Evolutionary conservation across 2,888 invertebrate genomes (phyloP), one percentile per base, ranked within the genome.

Genomic region (Axea sp.): DNA sequence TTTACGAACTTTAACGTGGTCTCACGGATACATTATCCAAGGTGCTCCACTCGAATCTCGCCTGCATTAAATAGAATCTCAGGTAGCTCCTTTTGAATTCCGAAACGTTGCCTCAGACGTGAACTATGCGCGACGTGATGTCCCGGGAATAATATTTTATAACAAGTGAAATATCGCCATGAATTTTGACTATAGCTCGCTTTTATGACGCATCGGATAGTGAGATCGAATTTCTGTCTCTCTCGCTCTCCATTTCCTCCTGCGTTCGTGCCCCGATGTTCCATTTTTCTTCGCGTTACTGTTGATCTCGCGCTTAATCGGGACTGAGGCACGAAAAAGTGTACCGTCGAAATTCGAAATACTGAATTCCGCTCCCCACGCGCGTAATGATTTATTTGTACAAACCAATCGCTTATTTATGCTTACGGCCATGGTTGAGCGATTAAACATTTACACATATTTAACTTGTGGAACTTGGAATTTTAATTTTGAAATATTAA

Each of bases 61-160:
- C 11, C 15, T 17, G 49, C 22, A 41, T 57, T 39, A 67, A 67
- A 67, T 41, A 33, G 67, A 57, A 45, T 57, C 67, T 39, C 57
- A 67, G 67, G 67, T 67, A 67, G 67, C 47, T 39, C 26, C 57
- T 39, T 33, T 67, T 57, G 57, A 57, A 49, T 68, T 39, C 67
- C 51, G 17, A 33, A 67, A 39, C 59, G 33, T 39, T 43, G 2
- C 8, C 41, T 41, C 39, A 14, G 57, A 55, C 57, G 67, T 67
- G 57, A 65, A 67, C 67, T 49, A 33, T 57, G 57, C 65, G 65
- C 53, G 37, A 45, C 65, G 65, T 55, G 65, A 55, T 55, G 55
- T 65, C 55, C 33, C 47, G 47, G 37, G 55, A 65, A 65, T 65
- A 55, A 65, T 31, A 65, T 65, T 65, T 65, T 65, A 55, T 55